Base-by-base conservation (phyloP, 1,140 invertebrate species). In the Copidosoma floridanum region DNA sequence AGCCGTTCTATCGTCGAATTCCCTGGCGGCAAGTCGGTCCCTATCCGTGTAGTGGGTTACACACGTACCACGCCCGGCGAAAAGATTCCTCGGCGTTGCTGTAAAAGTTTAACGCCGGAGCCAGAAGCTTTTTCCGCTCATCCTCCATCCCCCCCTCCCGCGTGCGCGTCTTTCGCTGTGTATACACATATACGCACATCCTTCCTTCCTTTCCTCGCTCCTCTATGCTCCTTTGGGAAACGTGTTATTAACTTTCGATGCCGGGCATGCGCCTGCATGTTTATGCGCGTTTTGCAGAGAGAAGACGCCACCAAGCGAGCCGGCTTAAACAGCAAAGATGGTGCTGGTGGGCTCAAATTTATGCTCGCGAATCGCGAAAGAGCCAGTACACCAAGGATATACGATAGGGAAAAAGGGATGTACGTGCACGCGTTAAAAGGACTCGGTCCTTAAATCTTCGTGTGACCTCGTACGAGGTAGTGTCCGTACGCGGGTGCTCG, bases 201-300 rank as follows among this genome's bases (percentile, higher is more conserved):
- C n/a, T n/a, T n/a, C n/a, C n/a, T n/a, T n/a, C n/a, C 18, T 41
- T 8, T 41, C 12, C 38, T 43, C 8, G 20, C 18, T 43, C 23
- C 12, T n/a, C 12, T n/a, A n/a, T 24, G 32, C 40, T 60, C 50
- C 41, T 14, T 14, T 7, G 50, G 58, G 26, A 38, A 12, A 61
- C 48, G 24, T n/a, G n/a, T n/a, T 26, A 61, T 61, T 61, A 47
- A 55, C 51, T 47, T 48, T 27, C 51, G 41, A 37, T 38, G 57
- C 18, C 27, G 26, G 10, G 23, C 23, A 16, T 47, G 23, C 44
- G 44, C 23, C 23, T 10, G 24, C 20, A n/a, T n/a, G 44, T 26
- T 14, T 32, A 32, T 12, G 12, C 29, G 29, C n/a, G n/a, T n/a
- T n/a, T n/a, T n/a, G n/a, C n/a, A n/a, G n/a, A n/a, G n/a, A n/a